Evolutionary conservation across 2,888 invertebrate genomes (phyloP).

Genomic region (Brachyptera putata): DNA sequence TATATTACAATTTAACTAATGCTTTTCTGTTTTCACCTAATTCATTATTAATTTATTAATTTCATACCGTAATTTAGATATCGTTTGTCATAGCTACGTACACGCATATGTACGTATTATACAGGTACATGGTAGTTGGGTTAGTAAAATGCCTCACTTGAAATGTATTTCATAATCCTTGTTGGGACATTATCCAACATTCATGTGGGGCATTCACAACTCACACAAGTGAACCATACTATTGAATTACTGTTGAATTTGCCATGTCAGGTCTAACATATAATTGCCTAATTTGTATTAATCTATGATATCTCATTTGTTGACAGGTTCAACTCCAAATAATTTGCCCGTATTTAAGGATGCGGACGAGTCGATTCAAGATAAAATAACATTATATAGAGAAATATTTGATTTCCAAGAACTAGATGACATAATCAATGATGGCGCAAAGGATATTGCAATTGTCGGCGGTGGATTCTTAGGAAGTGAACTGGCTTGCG

Average conservation of each 20-base stretch:
- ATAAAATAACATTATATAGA: conserved; percentile 65
- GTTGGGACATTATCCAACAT: too few species aligned
- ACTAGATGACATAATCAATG: conserved; percentile 54
- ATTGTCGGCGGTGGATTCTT: conserved; percentile 92
- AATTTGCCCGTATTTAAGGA: conserved; percentile 62
- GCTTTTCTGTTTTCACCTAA: neutral
- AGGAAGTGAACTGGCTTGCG: conserved; percentile 88
- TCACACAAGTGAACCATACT: too few species aligned
- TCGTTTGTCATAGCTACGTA: too few species aligned
- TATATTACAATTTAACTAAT: neutral
- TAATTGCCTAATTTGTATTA: neutral
- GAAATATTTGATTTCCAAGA: conserved; percentile 67
- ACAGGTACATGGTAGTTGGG: too few species aligned
- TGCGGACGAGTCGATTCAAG: conserved; percentile 57
- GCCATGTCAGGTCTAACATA: neutral
- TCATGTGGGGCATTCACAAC: too few species aligned
- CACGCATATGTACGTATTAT: too few species aligned
- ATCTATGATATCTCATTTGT: conserved; percentile 28
- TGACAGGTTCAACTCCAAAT: conserved; percentile 63
- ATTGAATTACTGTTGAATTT: conserved; percentile 34
- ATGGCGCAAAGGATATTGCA: conserved; percentile 60
- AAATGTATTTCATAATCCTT: too few species aligned
- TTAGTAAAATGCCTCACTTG: neutral
- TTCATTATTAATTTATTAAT: conserved; percentile 2
- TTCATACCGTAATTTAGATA: neutral